Base-by-base conservation (phyloP, 1,140 invertebrate species). In the Agrypnia vestita region DNA sequence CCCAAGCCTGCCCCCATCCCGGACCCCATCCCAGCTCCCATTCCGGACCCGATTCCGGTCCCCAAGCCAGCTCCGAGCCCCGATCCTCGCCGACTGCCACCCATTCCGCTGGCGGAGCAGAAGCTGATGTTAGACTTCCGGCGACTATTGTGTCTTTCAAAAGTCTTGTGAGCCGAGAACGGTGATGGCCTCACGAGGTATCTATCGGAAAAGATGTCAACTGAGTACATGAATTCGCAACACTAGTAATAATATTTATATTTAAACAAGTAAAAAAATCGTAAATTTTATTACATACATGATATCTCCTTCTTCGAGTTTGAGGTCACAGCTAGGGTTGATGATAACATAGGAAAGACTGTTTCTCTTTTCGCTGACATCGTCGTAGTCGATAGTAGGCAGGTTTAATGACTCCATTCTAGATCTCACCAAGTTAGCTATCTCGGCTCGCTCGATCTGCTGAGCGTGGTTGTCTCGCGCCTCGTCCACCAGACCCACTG, bases 271-370 rank as follows among this genome's bases (percentile, higher is more conserved):
- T 47, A 0, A 49, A 7, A 43, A 35, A 53, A 44, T 19, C 53
- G n/a, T 59, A 79, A 80, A 76, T 56, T 8, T 53, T 19, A 69
- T 51, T 64, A 90, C 94, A 93, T 90, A 98, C 93, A 99, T 96
- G 61, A 99, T 95, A 89, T 99, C 98, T 53, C 97, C 98, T 86
- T 97, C 95, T 89, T 99, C 96, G 67, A 99, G 91, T 86, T 97
- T 97, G 0, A 99, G 91, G 90, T 99, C 98, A 91, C 97, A 98
- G 86, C 96, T 97, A 0, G 98, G 98, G 87, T 99, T 99, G 85
- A 99, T 99, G 84, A 99, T 98, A 74, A 99, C 98, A 89, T 99
- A 99, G 1, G 97, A 99, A 8, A 99, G 91, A 80, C 93, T 96
- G 88, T 95, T 97, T 51, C 96, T 90, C 88, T 98, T 97, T 86